Conservation (phyloP, 2,113 vertebrate genomes). For the Eudyptes chrysolophus region DNA sequence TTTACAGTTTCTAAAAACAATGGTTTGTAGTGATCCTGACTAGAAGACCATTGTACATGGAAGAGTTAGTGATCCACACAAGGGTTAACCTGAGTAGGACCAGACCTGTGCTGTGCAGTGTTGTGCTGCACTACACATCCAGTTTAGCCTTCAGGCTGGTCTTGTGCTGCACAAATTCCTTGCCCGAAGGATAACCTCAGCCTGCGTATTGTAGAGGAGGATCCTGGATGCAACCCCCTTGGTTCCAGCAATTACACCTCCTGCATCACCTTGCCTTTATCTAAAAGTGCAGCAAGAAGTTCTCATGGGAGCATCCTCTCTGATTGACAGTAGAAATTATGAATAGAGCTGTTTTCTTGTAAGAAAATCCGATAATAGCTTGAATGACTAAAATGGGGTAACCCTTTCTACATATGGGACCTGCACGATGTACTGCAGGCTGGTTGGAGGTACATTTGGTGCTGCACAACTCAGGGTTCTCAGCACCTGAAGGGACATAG, state of each 20-base stretch:
- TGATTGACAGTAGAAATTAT: too few relatives aligned
- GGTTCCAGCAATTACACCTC: too few relatives aligned
- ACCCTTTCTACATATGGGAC: rapidly evolving
- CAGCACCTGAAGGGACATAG: not conserved
- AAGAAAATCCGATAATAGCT: not conserved
- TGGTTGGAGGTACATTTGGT: not conserved
- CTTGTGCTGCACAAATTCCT: not conserved
- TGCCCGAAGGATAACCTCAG: not conserved
- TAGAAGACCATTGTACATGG: not conserved
- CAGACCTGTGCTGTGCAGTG: not conserved
- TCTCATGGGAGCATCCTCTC: too few relatives aligned
- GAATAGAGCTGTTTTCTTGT: not conserved
- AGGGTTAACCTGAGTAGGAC: not conserved
- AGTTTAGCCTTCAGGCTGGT: not conserved
- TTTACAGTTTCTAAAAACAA: not conserved
- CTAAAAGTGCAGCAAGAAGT: too few relatives aligned
- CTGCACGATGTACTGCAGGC: not conserved
- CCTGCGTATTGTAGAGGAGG: not conserved
- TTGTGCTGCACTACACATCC: not conserved
- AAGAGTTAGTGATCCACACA: not conserved
- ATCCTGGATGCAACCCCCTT: too few relatives aligned
- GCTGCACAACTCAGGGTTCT: not conserved
- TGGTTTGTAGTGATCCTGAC: not conserved
- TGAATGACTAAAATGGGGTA: rapidly evolving
- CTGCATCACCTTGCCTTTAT: too few relatives aligned